Base-by-base conservation (phyloP, 2,113 vertebrate species). In the Chaenocephalus aceratus region DNA sequence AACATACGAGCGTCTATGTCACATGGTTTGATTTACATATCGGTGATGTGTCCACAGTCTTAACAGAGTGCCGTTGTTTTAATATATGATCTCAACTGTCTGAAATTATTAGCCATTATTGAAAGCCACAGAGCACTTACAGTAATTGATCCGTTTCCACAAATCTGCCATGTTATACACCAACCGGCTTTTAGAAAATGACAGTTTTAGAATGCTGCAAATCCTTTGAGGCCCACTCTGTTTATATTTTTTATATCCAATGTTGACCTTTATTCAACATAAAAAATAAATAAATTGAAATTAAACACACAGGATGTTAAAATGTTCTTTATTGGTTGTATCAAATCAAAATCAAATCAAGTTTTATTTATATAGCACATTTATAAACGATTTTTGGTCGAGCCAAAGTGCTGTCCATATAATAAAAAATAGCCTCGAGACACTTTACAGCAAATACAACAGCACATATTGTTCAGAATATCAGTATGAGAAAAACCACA, bases 111-210 rank as follows among this genome's bases (percentile, higher is more conserved):
- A 58, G 71, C 79, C 72, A 11, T 48, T 46, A 59, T 88, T 91
- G 89, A 90, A 88, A 86, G 82, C 70, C 66, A 61, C 61, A 5
- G 51, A 83, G 82, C 88, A 88, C 87, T 94, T 91, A 85, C 5
- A 76, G 76, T 91, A 87, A 92, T 92, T 88, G 66, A 87, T 88
- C 6, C 56, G 76, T 75, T 41, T 85, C 81, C 23, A 85, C 78
- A 81, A 91, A 93, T 78, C 66, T 77, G 73, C 68, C 79, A 83
- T 67, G 49, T 44, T 80, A 58, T 41, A 69, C 67, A 58, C 64
- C 62, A 71, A 75, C 49, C 72, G 68, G 78, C 79, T 72, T 85
- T 54, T 21, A 77, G 57, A 58, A 82, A 65, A 85, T 56, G 46
- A 58, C 49, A 45, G 52, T 54, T 86, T 87, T 56, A 75, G 23